phyloP scores from a whole-genome alignment of 2,797 vertebrate species.

The Passerculus sandwichensis region DNA sequence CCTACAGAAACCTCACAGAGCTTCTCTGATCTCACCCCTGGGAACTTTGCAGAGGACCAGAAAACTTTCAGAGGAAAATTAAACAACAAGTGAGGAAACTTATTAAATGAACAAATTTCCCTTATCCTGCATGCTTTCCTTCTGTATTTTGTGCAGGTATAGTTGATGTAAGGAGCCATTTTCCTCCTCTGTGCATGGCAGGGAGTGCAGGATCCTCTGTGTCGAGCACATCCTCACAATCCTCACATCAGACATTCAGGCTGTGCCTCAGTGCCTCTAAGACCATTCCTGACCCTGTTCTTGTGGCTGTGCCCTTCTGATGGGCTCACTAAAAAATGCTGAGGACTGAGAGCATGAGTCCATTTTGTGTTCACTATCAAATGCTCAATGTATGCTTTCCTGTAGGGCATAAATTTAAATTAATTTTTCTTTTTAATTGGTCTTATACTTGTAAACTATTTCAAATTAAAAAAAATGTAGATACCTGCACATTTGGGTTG shows the following conservation, averaged over 20 bases:
- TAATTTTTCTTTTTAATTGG: neutral
- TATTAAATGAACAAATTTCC: neutral
- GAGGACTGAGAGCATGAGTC: neutral
- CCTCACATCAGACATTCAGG: rapidly evolving
- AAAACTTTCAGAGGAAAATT: neutral
- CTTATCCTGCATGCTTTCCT: neutral
- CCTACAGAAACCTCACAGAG: neutral
- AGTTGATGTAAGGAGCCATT: neutral
- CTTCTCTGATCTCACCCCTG: neutral
- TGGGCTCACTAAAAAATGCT: neutral
- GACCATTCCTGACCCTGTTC: neutral
- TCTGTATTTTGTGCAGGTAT: neutral
- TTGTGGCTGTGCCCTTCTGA: neutral
- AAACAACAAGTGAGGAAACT: neutral
- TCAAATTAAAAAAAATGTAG: neutral
- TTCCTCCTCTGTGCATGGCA: neutral
- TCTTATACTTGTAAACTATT: neutral
- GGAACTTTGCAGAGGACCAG: neutral
- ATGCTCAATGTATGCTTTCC: neutral
- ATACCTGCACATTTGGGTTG: neutral
- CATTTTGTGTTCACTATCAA: neutral
- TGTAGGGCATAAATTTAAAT: neutral
- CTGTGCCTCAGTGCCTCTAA: neutral
- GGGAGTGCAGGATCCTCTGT: neutral
- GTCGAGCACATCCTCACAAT: too few species aligned